phyloP scores from a whole-genome alignment of 2,797 vertebrate species.

The Moxostoma hubbsi region DNA sequence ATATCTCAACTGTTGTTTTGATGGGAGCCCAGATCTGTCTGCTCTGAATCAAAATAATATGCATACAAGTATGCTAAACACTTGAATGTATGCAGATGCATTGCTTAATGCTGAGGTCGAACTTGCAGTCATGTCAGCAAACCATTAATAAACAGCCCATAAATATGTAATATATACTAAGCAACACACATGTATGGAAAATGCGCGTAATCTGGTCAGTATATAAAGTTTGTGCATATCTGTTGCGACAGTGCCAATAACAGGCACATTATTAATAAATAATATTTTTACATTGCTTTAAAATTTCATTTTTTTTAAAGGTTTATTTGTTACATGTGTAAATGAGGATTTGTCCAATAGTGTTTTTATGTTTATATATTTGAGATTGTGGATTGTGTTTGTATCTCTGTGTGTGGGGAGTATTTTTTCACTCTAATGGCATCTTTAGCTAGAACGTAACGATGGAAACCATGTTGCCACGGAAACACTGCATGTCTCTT shows the following conservation, averaged over 20 bases:
- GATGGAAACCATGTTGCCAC: conserved; percentile 89
- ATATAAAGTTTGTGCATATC: neutral
- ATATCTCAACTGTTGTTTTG: conserved; percentile 63
- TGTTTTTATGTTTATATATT: conserved; percentile 3
- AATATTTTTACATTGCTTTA: neutral
- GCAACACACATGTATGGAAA: conserved; percentile 9
- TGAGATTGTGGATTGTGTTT: conserved; percentile 39
- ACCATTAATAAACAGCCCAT: conserved; percentile 3
- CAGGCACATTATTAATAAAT: neutral
- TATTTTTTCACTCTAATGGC: conserved; percentile 81
- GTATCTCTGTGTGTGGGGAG: conserved; percentile 66
- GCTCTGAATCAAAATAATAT: conserved; percentile 59
- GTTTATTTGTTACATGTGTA: conserved; percentile 8
- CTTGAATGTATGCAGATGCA: neutral
- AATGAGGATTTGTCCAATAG: neutral
- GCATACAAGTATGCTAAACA: neutral
- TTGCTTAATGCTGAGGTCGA: neutral
- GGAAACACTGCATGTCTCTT: conserved; percentile 91
- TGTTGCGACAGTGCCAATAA: neutral
- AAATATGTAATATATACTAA: conserved; percentile 38
- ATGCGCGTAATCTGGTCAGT: conserved; percentile 19
- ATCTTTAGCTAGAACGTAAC: conserved; percentile 83
- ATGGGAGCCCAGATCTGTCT: conserved; percentile 55
- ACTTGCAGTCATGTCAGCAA: neutral
- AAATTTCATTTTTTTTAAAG: neutral